These are phyloP conservation scores for Eupithecia subfuscata DNA, from an alignment of 2,888 invertebrate species.

Conservation along the genomic window DNA sequence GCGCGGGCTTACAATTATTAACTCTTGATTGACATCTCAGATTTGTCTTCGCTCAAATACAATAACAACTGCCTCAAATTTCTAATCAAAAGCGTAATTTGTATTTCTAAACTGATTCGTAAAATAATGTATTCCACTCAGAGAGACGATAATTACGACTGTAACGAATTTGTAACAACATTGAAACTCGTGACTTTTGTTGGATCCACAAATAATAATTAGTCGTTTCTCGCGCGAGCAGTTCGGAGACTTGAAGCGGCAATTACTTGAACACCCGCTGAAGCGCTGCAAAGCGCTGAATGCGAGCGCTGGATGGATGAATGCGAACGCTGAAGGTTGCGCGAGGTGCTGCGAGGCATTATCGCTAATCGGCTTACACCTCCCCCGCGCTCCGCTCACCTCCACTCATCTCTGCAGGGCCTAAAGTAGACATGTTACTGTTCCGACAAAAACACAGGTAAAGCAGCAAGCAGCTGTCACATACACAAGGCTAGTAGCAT, in stretches of 20 bases:
- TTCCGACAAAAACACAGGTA: background rate
- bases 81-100: background rate
- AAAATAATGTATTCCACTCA: conserved; percentile 8
- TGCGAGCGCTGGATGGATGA: conserved; percentile 10
- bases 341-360: conserved; percentile 31
- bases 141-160: conserved; percentile 17
- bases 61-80: background rate
- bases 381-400: background rate
- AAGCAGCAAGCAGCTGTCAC: background rate
- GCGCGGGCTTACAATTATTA: background rate
- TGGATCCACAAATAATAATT: conserved; percentile 32
- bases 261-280: background rate
- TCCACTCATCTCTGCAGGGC: background rate
- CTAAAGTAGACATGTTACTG: conserved; percentile 1
- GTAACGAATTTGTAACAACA: conserved; percentile 24
- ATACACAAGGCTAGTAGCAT: background rate
- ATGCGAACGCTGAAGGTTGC: background rate
- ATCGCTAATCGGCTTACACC: conserved; percentile 39
- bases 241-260: conserved; percentile 7
- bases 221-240: background rate
- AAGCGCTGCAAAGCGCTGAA: background rate
- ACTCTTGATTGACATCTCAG: background rate
- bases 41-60: conserved; percentile 3
- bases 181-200: conserved; percentile 23
- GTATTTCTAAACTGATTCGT: conserved; percentile 2